Evolutionary conservation across 2,888 invertebrate genomes (phyloP), one percentile per base, ranked within the genome.

Genomic region (Sylvicola cinctus): DNA sequence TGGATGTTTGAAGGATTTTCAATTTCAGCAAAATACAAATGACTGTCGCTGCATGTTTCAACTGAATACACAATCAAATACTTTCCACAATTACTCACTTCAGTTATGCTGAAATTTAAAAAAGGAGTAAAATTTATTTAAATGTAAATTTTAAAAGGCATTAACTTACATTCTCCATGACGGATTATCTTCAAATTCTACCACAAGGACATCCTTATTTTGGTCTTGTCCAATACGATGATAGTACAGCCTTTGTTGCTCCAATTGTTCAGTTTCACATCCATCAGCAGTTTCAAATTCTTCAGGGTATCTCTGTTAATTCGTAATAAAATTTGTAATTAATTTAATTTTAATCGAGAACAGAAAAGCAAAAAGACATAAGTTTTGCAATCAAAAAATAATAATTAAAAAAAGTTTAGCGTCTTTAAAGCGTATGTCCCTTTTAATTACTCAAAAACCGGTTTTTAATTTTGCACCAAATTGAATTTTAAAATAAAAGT

Each of bases 231-330:
- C 81, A 38, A 98, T 55, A 35, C 68, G 61, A 58, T 98, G 98
- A 60, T 87, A 98, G 56, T 75, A 93, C 30, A 98, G 62, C 54
- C 91, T 93, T 58, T 98, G 95, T 58, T 88, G 74, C 49, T 78
- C 68, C 55, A 80, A 84, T 44, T 74, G 70, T 38, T 74, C 70
- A 0, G 90, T 90, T 60, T 91, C 90, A 0, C 87, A 85, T 2
- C 95, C 95, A 61, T 91, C 90, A 3, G 79, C 73, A 59, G 81
- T 80, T 17, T 83, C 85, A 34, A 65, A 65, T 49, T 78, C 74
- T 32, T 79, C 75, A 2, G 81, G 77, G 58, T 85, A 93, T 23
- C 74, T 67, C 81, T 83, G 52, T 33, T n/a, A n/a, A n/a, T n/a
- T n/a, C n/a, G n/a, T n/a, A 45, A 50, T 45, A 36, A 40, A 35